Evolutionary conservation across 2,797 vertebrate species (phyloP).

Genomic region (Caiman crocodilus): DNA sequence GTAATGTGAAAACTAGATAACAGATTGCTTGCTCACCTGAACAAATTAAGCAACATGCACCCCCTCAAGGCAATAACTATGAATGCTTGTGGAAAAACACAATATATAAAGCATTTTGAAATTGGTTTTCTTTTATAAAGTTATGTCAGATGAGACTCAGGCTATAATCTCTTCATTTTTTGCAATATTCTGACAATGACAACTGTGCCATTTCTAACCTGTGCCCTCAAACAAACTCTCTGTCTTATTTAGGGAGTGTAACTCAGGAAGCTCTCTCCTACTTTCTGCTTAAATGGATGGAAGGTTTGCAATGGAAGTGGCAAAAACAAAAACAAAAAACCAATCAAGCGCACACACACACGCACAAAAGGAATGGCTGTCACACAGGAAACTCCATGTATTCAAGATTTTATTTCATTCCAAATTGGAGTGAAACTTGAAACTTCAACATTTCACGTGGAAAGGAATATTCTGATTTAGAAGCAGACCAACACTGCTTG

Average conservation of each 20-base stretch:
- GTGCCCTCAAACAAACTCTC: conserved; percentile 43
- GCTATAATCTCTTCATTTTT: conserved; percentile 27
- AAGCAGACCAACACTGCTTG: background rate
- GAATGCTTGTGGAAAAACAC: background rate
- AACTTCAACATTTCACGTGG: conserved; percentile 15
- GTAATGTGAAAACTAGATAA: background rate
- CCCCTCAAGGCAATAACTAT: background rate
- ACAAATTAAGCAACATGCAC: background rate
- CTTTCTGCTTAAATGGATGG: background rate
- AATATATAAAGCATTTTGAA: background rate
- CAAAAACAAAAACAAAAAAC: background rate
- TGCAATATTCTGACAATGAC: conserved; percentile 64
- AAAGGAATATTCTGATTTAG: conserved; percentile 47
- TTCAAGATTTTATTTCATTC: conserved; percentile 44
- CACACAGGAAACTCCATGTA: conserved; percentile 46
- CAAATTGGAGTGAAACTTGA: conserved; percentile 41
- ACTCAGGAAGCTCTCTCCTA: too few species aligned
- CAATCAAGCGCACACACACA: too few species aligned
- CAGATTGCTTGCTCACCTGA: background rate
- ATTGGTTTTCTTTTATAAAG: conserved; percentile 1
- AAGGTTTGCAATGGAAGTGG: conserved; percentile 10
- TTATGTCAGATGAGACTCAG: conserved; percentile 61
- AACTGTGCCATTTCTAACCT: conserved; percentile 63
- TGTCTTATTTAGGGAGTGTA: too few species aligned
- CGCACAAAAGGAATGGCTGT: conserved; percentile 5